Evolutionary conservation across 2,888 invertebrate species (phyloP).

Genomic region (Heterodera filipjevi): DNA sequence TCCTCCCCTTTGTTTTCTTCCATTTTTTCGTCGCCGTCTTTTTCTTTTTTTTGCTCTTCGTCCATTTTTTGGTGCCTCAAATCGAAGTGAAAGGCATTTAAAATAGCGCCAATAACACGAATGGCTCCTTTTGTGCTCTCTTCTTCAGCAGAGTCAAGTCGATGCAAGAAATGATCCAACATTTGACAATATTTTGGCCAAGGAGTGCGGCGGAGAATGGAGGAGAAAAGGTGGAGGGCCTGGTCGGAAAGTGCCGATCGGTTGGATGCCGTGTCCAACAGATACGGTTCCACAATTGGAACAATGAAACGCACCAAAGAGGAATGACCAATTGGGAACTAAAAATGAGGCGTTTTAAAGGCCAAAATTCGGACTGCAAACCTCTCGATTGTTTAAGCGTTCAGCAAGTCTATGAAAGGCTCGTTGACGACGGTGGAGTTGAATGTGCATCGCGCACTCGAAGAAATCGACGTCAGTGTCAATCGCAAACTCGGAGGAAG

Average conservation of each 20-base stretch:
- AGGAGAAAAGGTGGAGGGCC: constrained; percentile 72
- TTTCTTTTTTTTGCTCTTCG: background rate
- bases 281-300: constrained; percentile 80
- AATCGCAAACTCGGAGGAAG: background rate
- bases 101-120: constrained; percentile 71
- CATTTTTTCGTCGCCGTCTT: constrained; percentile 30
- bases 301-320: constrained; percentile 81
- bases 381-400: constrained; percentile 60
- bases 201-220: constrained; percentile 78
- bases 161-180: constrained; percentile 79
- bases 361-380: constrained; percentile 25
- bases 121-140: constrained; percentile 69
- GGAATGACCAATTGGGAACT: constrained; percentile 64
- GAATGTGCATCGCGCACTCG: constrained; percentile 82
- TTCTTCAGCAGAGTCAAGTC: constrained; percentile 78
- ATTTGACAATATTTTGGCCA: constrained; percentile 80
- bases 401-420: constrained; percentile 75
- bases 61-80: constrained; percentile 66
- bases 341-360: background rate
- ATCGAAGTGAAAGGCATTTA: constrained; percentile 91
- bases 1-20: constrained; percentile 13
- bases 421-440: constrained; percentile 82
- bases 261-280: constrained; percentile 77
- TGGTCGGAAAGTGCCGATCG: constrained; percentile 75
- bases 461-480: constrained; percentile 78